Percentiles rank a stretch among this genome's conserved stretches.
phyloP scores from a whole-genome alignment of 2,888 invertebrate genomes.

The Galeruca laticollis region DNA sequence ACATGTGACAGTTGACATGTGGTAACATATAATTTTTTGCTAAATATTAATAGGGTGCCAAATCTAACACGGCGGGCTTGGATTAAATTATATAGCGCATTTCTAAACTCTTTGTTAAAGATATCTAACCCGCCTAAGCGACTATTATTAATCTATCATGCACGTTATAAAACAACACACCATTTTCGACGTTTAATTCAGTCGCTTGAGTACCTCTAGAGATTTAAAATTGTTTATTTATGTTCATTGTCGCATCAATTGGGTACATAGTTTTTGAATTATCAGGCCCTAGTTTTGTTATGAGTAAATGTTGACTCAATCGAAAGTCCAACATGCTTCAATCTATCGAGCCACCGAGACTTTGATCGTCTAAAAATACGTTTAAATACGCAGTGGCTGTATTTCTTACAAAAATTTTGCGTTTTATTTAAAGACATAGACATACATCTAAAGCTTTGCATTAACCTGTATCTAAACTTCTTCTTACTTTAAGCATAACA shows the following conservation, averaged over 20 bases:
- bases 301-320: too few relatives aligned
- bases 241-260: not conserved
- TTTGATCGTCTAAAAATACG: too few relatives aligned
- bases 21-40: constrained; percentile 30
- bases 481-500: too few relatives aligned
- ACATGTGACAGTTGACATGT: constrained; percentile 21
- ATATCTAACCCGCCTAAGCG: constrained; percentile 20
- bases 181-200: constrained; percentile 17
- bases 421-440: too few relatives aligned
- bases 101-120: constrained; percentile 17
- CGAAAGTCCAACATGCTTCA: too few relatives aligned
- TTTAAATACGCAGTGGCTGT: too few relatives aligned
- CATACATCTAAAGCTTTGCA: too few relatives aligned
- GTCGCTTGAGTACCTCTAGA: not conserved
- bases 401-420: too few relatives aligned
- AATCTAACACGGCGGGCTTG: constrained; percentile 26
- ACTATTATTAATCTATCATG: constrained; percentile 32
- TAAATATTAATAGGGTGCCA: constrained; percentile 33
- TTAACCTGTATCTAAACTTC: too few relatives aligned
- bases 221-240: not conserved
- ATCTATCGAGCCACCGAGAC: too few relatives aligned
- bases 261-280: too few relatives aligned
- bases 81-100: constrained; percentile 21
- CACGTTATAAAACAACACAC: constrained; percentile 25
- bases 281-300: too few relatives aligned